These are phyloP conservation scores for Agapostemon virescens DNA, from an alignment of 2,888 invertebrate species.

Conservation along the genomic window DNA sequence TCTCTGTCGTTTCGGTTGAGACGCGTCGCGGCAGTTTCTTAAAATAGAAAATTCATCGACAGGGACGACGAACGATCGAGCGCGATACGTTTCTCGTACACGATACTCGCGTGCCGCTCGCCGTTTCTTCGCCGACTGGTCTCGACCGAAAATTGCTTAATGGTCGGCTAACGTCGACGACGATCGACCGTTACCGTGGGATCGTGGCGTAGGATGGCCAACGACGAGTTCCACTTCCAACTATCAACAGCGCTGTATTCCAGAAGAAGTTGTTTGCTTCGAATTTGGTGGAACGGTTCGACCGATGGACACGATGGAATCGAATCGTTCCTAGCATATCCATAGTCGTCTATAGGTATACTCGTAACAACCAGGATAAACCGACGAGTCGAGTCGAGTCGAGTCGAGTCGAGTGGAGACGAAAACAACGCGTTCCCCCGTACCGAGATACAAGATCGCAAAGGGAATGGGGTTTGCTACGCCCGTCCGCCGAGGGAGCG, in stretches of 20 bases:
- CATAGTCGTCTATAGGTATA: not conserved
- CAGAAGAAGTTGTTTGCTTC: slow-evolving; percentile 1
- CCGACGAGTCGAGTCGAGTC: not conserved
- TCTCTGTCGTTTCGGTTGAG: not conserved
- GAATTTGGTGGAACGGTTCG: not conserved
- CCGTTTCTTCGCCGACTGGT: not conserved
- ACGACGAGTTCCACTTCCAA: slow-evolving; percentile 18
- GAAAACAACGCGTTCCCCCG: not conserved
- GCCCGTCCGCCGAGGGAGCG: not conserved
- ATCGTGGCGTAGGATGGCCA: not conserved
- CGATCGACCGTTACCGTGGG: not conserved
- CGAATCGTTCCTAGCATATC: not conserved
- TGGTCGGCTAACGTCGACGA: not conserved
- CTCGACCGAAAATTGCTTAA: slow-evolving; percentile 4
- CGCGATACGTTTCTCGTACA: slow-evolving; percentile 16
- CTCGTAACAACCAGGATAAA: not conserved
- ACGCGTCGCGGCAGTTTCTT: slow-evolving; percentile 26
- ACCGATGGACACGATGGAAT: not conserved
- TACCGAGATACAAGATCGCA: slow-evolving; percentile 4
- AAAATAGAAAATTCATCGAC: slow-evolving; percentile 33
- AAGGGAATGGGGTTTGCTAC: not conserved
- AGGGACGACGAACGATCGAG: slow-evolving; percentile 20
- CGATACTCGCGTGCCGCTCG: not conserved
- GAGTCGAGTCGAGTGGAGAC: not conserved
- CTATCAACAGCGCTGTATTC: not conserved